Evolutionary conservation across 2,888 invertebrate genomes (phyloP).

Genomic region (Drosophila flavopinicola): DNA sequence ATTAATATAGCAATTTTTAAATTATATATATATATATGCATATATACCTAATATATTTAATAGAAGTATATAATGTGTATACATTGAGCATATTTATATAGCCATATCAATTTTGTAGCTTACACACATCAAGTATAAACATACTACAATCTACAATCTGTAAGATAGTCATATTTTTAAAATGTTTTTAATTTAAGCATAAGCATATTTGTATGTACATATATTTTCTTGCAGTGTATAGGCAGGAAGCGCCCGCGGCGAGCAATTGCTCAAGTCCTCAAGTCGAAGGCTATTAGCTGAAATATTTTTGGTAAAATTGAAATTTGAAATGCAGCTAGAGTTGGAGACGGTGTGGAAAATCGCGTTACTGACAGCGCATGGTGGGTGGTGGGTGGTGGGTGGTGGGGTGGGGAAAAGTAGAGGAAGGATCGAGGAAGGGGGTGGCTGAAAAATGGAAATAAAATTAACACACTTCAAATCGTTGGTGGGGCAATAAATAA

Average conservation of each 20-base stretch:
- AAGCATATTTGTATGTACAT: too few relatives aligned
- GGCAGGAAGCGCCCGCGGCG: conserved; percentile 12
- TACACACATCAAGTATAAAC: too few relatives aligned
- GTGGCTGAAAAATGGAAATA: conserved; percentile 56
- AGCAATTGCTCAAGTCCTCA: not conserved
- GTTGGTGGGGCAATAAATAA: conserved; percentile 41
- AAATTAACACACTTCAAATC: conserved; percentile 71
- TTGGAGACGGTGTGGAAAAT: conserved; percentile 29
- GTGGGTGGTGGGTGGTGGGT: not conserved
- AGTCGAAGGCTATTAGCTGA: conserved; percentile 27
- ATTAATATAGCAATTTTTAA: too few relatives aligned
- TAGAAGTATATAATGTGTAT: too few relatives aligned
- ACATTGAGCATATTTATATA: too few relatives aligned
- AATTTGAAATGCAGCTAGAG: conserved; percentile 20
- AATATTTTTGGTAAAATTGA: conserved; percentile 9
- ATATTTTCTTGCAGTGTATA: not conserved
- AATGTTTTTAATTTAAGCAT: too few relatives aligned
- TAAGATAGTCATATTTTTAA: too few relatives aligned
- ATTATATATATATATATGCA: too few relatives aligned
- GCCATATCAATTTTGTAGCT: too few relatives aligned
- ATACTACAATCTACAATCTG: too few relatives aligned
- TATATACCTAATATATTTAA: too few relatives aligned
- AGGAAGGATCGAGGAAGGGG: not conserved
- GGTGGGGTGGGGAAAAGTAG: too few relatives aligned
- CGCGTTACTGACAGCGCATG: not conserved